Base-by-base conservation (phyloP, 2,888 invertebrate species). In the Tetragonula carbonaria region DNA sequence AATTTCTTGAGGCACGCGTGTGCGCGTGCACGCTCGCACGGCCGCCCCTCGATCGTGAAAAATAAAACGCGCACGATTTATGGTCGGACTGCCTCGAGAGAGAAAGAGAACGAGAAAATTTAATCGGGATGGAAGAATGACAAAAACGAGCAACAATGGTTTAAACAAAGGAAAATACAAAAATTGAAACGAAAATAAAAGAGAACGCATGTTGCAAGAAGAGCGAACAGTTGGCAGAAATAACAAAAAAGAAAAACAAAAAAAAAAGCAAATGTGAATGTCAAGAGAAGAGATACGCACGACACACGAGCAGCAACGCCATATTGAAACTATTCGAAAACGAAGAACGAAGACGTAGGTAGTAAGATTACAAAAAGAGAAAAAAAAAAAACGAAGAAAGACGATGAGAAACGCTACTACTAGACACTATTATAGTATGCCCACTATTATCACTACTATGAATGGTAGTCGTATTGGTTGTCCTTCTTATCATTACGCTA, bases 401-500 rank as follows among this genome's bases (percentile, higher is more conserved):
- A 79, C 76, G 84, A 85, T 83, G 86, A 85, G 87, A 90, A 88
- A 90, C 87, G 90, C 91, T 92, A 92, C 91, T 93, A 92, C 89
- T 93, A 93, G 92, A 92, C 91, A 93, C 91, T 93, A 93, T 88
- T 91, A 93, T 93, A 93, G 93, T 92, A 92, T 89, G 90, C 91
- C 92, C 92, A 92, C 90, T 93, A 93, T 93, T 93, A 93, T 93
- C 92, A 93, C 92, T 93, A 93, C 90, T 91, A 90, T 92, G 87
- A 90, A 88, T 84, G 88, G 90, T 91, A 91, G 92, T 92, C 87
- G 90, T 92, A 91, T 92, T 92, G 91, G 91, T 93, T 92, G 92
- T 93, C 92, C 90, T 91, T 92, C 89, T 92, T 92, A 91, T 93
- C 90, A 91, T 88, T 90, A 89, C 89, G 89, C 86, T 91, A 88